Percentiles rank a stretch among this genome's conserved stretches.
phyloP scores from a whole-genome alignment of 1,140 invertebrate species.

The Teleogryllus occipitalis region DNA sequence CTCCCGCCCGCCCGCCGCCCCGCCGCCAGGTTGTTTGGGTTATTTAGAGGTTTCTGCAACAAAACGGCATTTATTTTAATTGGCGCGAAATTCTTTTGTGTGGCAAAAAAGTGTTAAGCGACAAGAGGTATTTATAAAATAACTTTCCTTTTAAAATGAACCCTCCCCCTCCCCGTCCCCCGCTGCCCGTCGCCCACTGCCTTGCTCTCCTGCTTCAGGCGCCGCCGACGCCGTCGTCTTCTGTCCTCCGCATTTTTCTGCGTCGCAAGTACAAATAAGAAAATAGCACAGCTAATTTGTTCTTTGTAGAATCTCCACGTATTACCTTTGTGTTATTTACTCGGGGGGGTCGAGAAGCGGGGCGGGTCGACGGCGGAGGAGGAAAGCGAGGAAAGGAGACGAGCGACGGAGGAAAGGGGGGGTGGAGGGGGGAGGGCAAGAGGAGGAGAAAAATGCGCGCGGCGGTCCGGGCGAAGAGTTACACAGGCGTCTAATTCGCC shows the following conservation, averaged over 20 bases:
- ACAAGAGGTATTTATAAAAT: conserved; percentile 6
- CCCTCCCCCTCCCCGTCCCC: neutral
- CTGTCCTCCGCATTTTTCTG: neutral
- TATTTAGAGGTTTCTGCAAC: neutral
- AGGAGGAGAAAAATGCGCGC: neutral
- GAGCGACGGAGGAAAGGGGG: neutral
- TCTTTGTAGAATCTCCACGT: conserved; percentile 1
- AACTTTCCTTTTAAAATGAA: conserved; percentile 6
- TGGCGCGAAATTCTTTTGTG: conserved; percentile 1
- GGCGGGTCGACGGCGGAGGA: neutral
- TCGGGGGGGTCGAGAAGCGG: neutral
- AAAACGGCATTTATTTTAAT: conserved; percentile 6
- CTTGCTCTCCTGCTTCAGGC: too few relatives aligned
- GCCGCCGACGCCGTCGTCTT: neutral
- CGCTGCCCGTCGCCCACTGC: neutral
- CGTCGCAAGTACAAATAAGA: conserved; percentile 1
- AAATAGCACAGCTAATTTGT: conserved; percentile 5
- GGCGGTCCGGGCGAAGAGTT: neutral
- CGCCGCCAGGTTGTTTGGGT: neutral
- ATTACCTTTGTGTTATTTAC: conserved; percentile 5
- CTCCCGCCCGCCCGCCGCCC: too few relatives aligned
- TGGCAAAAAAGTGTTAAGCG: conserved; percentile 4
- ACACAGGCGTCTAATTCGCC: neutral
- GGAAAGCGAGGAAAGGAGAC: neutral
- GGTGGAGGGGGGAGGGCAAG: neutral